These are phyloP conservation scores for Megaustenia siamemsis DNA, from an alignment of 2,888 invertebrate genomes.

Conservation along the genomic window DNA sequence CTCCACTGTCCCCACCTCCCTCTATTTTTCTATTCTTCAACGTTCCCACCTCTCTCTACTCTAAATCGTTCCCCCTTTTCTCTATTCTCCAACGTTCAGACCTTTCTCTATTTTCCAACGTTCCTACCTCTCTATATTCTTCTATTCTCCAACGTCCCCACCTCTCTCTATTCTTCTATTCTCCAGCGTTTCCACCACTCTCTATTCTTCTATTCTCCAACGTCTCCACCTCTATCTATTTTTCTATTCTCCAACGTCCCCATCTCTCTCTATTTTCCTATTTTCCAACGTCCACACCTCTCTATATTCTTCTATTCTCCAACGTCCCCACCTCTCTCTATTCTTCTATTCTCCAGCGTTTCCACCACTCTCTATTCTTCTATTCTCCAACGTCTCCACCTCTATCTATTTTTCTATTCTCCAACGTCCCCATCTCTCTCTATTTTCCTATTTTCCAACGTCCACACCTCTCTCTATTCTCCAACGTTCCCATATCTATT, in stretches of 20 bases:
- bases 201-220: no score
- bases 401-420: neutral
- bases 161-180: no score
- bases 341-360: no score
- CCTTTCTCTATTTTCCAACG: neutral
- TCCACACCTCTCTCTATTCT: neutral
- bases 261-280: neutral
- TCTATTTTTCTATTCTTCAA: constrained; percentile 10
- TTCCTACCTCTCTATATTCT: no score
- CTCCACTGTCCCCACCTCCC: neutral
- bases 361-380: no score
- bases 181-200: no score
- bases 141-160: no score
- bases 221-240: neutral
- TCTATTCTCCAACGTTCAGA: constrained; percentile 5
- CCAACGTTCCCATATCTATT: neutral
- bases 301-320: no score
- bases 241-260: neutral
- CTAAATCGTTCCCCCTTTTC: constrained; percentile 13
- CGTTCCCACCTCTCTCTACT: neutral
- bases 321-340: no score
- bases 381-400: neutral
- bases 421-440: neutral
- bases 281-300: no score
- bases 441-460: neutral